Base-by-base conservation (phyloP, 2,888 invertebrate species). In the Hydropsyche betteni region DNA sequence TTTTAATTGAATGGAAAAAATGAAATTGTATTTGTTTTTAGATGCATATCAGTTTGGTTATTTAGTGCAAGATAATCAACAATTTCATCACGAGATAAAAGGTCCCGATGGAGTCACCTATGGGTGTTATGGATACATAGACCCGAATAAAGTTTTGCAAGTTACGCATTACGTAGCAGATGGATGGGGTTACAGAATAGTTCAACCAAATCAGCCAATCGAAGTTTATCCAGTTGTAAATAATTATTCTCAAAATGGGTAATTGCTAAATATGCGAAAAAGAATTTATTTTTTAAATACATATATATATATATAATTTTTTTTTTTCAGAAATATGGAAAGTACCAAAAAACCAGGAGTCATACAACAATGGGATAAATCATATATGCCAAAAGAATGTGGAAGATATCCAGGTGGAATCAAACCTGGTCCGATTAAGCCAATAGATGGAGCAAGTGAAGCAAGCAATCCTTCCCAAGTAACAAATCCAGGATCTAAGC, bases 121-220 rank as follows among this genome's bases (percentile, higher is more conserved):
- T 81, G 94, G 94, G 79, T 94, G 94, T 83, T 94, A 93, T 81
- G 94, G 94, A 38, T 92, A 92, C 83, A 89, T 93, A 55, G 92
- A 93, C 83, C 90, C 92, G 0, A 89, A 90, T 69, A 89, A 89
- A 52, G 87, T 87, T 77, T 86, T 92, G 10, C 88, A 90, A 51
- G 92, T 90, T 68, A 93, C 93, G 34, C 92, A 93, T 84, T 94
- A 93, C 82, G 89, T 94, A 10, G 93, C 93, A 68, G 94, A 94
- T 83, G 90, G 91, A 77, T 92, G 92, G 85, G 94, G 94, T 16
- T 94, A 93, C 83, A 86, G 94, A 78, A 91, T 92, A 0, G 90
- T 94, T 0, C 90, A 90, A 80, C 92, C 93, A 0, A 89, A 90
- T 69, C 89, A 91, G 79, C 88, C 90, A 0, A 90, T 93, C 4